Evolutionary conservation across 2,888 invertebrate genomes (phyloP).

Genomic region (Odontocolon sp.): DNA sequence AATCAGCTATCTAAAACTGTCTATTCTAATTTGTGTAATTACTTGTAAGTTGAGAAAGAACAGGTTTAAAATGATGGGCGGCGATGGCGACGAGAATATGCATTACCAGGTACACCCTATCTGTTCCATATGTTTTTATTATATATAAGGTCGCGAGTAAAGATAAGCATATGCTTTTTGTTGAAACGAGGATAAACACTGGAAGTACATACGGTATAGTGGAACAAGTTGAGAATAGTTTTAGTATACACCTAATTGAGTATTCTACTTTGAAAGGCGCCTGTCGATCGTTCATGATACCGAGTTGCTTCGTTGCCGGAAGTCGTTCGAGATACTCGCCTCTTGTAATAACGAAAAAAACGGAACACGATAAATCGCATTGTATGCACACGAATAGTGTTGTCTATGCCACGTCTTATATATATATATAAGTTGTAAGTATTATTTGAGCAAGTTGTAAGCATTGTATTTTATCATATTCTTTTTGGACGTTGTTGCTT

Average conservation of each 20-base stretch:
- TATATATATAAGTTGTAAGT: not conserved
- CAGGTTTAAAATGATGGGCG: slow-evolving; percentile 26
- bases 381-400: slow-evolving; percentile 4
- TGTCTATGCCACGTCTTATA: not conserved
- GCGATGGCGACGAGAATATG: not conserved
- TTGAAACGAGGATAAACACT: slow-evolving; percentile 40
- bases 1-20: too few relatives aligned
- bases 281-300: slow-evolving; percentile 77
- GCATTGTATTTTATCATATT: too few relatives aligned
- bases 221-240: not conserved
- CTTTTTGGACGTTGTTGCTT: too few relatives aligned
- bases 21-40: too few relatives aligned
- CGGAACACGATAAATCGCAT: slow-evolving; percentile 71
- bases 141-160: slow-evolving; percentile 26
- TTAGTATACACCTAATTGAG: slow-evolving; percentile 71
- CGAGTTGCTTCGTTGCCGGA: slow-evolving; percentile 70
- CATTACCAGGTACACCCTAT: not conserved
- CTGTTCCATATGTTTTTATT: not conserved
- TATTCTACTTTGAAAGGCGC: slow-evolving; percentile 75
- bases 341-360: slow-evolving; percentile 70
- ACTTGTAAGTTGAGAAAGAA: not conserved
- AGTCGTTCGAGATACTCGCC: slow-evolving; percentile 75
- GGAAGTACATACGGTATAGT: not conserved
- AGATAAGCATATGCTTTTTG: slow-evolving; percentile 47
- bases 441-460: too few relatives aligned